Conservation (phyloP, 2,113 vertebrate species). For the Dunckerocampus dactyliophorus region DNA sequence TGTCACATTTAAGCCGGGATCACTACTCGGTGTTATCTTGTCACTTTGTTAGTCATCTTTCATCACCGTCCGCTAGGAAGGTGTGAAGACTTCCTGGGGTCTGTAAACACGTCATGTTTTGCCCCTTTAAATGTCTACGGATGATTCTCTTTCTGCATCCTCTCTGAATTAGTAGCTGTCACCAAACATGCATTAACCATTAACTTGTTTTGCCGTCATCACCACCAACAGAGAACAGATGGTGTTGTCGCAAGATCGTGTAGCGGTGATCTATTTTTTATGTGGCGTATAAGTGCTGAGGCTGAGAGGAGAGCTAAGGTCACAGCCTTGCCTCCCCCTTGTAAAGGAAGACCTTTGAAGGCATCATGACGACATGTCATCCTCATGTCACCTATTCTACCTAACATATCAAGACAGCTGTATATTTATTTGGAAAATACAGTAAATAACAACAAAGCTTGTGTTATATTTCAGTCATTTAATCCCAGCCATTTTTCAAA, state of each 20-base stretch:
- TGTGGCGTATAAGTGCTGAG: slow-evolving; percentile 46
- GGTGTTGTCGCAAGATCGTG: slow-evolving; percentile 47
- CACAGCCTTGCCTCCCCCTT: slow-evolving; percentile 10
- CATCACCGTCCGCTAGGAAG: slow-evolving; percentile 42
- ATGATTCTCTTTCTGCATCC: slow-evolving; percentile 37
- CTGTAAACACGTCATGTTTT: slow-evolving; percentile 43
- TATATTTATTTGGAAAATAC: not conserved
- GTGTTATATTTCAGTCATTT: no score
- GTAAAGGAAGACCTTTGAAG: slow-evolving; percentile 10
- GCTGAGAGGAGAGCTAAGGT: slow-evolving; percentile 22
- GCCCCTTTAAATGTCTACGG: slow-evolving; percentile 42
- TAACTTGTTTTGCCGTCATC: slow-evolving; percentile 41
- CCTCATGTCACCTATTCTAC: not conserved
- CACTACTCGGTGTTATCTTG: slow-evolving; percentile 48
- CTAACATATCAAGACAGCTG: not conserved
- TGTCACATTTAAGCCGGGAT: slow-evolving; percentile 41
- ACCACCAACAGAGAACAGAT: slow-evolving; percentile 44
- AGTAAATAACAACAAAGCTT: no score
- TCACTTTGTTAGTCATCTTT: slow-evolving; percentile 47
- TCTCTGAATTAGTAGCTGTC: slow-evolving; percentile 20
- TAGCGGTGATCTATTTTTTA: slow-evolving; percentile 53
- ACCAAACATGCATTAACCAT: slow-evolving; percentile 44
- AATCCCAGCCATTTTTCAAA: no score
- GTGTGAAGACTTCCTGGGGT: slow-evolving; percentile 50
- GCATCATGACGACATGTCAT: not conserved